These are phyloP conservation scores for Manis crassicaudata DNA, from an alignment of 2,797 vertebrate species.

Conservation along the genomic window DNA sequence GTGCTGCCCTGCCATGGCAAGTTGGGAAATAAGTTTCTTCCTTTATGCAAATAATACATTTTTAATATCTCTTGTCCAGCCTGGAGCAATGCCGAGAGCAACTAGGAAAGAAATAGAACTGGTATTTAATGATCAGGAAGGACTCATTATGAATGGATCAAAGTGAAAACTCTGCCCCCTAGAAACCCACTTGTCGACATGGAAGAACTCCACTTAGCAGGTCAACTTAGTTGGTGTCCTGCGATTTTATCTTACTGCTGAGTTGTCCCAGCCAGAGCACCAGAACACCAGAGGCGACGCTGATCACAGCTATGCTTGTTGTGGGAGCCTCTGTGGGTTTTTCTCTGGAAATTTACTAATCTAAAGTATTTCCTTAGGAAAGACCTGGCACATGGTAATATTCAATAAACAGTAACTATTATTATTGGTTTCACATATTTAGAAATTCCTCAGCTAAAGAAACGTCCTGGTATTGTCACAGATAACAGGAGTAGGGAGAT, in stretches of 20 bases:
- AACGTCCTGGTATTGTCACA: background rate
- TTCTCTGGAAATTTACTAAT: background rate
- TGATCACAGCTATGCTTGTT: background rate
- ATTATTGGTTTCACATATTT: slow-evolving; percentile 5
- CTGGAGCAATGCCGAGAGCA: background rate
- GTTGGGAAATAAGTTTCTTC: background rate
- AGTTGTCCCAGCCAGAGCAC: background rate
- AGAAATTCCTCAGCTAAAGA: slow-evolving; percentile 21
- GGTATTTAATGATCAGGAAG: slow-evolving; percentile 15
- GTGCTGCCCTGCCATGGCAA: background rate
- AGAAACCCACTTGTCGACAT: background rate
- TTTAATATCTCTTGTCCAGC: slow-evolving; percentile 30
- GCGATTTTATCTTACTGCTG: background rate
- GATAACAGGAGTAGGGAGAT: background rate
- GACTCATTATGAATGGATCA: background rate
- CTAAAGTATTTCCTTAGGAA: slow-evolving; percentile 11
- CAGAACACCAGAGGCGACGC: background rate
- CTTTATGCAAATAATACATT: background rate
- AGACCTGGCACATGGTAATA: background rate
- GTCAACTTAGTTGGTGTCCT: background rate
- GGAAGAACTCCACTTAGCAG: background rate
- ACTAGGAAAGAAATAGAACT: background rate
- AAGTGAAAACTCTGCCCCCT: background rate
- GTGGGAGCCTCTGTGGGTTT: background rate
- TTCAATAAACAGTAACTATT: slow-evolving; percentile 1